Evolutionary conservation across 2,113 vertebrate genomes (phyloP), one percentile per base, ranked within the genome.

Genomic region (Tetrax tetrax): DNA sequence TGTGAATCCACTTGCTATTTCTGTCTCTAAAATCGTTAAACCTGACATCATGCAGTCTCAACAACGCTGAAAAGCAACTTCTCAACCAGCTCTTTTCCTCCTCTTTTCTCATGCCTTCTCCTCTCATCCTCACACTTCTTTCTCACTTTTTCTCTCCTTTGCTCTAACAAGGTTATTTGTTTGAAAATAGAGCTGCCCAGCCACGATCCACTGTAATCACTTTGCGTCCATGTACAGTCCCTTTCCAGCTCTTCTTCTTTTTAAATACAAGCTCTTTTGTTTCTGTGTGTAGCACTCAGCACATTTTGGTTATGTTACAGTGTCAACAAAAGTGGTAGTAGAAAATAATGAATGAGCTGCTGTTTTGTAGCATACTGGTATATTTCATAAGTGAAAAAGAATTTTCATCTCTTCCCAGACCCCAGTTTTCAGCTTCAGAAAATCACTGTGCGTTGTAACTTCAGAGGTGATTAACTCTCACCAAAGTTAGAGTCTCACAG

Each of bases 301-400:
- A 79, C 54, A 37, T 90, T 89, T 60, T 13, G 65, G n/a, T 20
- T 82, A 8, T 18, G 7, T 91, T 71, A 16, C 69, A 14, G 12
- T 48, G 38, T 22, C 76, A 81, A 79, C 33, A 78, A 84, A 74
- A 61, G 69, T 77, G 47, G 37, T 50, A 41, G 56, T 38, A 93
- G 24, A 91, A 95, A 89, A 80, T 54, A 91, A 93, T 37, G 76
- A 81, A 72, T 27, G 69, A 94, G 37, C 29, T 90, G 59, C 51
- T 81, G 47, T 19, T 75, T 75, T 90, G 56, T 20, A 71, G 53
- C 22, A 16, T 45, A n/a, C 29, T 68, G 61, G 20, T 47, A 4
- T 27, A 60, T 65, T 45, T 68, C 28, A 21, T 70, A 41, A 78
- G 41, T 23, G 56, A 60, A 89, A 66, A 81, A 53, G 9, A 64